These are phyloP conservation scores for Mustelus asterias DNA, from an alignment of 2,113 vertebrate species.

Conservation along the genomic window DNA sequence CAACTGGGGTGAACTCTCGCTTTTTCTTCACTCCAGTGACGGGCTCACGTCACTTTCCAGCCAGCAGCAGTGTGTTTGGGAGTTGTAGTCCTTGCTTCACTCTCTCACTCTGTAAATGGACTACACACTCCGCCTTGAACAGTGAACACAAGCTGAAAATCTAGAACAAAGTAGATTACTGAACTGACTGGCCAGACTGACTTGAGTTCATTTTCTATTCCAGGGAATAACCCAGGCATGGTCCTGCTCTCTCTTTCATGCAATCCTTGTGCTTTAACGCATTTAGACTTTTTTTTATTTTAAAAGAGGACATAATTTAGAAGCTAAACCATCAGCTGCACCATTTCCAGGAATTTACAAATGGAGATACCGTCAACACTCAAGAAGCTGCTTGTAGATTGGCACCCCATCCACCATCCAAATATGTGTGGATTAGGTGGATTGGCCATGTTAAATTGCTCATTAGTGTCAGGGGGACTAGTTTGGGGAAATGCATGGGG, in stretches of 20 bases:
- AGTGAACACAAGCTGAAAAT: background rate
- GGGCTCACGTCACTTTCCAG: background rate
- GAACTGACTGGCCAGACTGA: background rate
- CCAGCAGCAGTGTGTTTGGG: slow-evolving; percentile 29
- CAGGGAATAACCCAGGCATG: background rate
- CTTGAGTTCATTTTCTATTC: background rate
- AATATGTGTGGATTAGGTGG: too few relatives aligned
- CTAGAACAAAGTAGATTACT: background rate
- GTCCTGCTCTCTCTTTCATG: background rate
- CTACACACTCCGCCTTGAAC: slow-evolving; percentile 33
- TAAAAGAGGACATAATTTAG: background rate
- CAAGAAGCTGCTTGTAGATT: background rate
- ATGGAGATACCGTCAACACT: background rate
- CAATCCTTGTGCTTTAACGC: background rate
- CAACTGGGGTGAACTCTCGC: background rate
- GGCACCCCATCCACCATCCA: too few relatives aligned
- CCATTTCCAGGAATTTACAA: background rate
- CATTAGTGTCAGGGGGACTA: too few relatives aligned
- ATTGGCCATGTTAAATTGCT: too few relatives aligned
- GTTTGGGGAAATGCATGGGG: too few relatives aligned
- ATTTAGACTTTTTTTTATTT: background rate
- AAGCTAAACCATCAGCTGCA: background rate
- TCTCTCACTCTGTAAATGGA: background rate
- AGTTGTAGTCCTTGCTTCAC: background rate
- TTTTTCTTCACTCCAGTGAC: background rate